Base-by-base conservation (phyloP, 2,113 vertebrate genomes). In the Lepus timidus region DNA sequence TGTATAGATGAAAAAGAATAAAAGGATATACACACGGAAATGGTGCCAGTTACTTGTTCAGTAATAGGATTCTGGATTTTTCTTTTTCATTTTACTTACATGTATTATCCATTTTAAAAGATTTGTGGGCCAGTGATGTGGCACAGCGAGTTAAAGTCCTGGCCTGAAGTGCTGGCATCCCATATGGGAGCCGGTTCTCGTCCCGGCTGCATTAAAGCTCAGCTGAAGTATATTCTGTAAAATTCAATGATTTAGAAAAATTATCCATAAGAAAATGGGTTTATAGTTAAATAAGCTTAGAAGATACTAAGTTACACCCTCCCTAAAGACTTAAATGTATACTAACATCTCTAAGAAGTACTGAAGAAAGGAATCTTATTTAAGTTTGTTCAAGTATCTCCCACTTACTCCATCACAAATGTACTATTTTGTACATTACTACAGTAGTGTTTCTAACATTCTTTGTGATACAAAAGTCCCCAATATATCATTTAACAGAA, bases 81-180 rank as follows among this genome's bases (percentile, higher is more conserved):
- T 92, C 93, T 33, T 75, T 31, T 93, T 88, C 29, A 91, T 96
- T 95, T 91, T 84, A 3, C 4, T 94, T 82, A 61, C 52, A 13
- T 89, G 85, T 58, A 44, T 86, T 36, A 74, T 87, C 64, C 44
- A 75, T 55, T 81, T 44, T 52, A 87, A 94, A 90, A 90, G 4
- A 90, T 81, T 10, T 12, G 12, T 7, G 4, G 44, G 44, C 44
- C 44, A 44, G 44, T 5, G 39, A 39, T 39, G 39, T 39, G 39
- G 39, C 39, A 6, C 39, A 39, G 39, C 39, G 5, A 39, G 5
- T 39, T 39, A 39, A 39, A 39, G 39, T 39, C 39, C 39, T 39
- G 39, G 39, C 39, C 39, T 39, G 39, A 39, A 44, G 44, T 7
- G 44, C 44, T 44, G 44, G 44, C 44, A 44, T 44, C 44, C 44